A percentile compares a stretch with the other conserved stretches of the same genome.
Conservation (phyloP, 2,888 invertebrate species). For the Noctua fimbriata region DNA sequence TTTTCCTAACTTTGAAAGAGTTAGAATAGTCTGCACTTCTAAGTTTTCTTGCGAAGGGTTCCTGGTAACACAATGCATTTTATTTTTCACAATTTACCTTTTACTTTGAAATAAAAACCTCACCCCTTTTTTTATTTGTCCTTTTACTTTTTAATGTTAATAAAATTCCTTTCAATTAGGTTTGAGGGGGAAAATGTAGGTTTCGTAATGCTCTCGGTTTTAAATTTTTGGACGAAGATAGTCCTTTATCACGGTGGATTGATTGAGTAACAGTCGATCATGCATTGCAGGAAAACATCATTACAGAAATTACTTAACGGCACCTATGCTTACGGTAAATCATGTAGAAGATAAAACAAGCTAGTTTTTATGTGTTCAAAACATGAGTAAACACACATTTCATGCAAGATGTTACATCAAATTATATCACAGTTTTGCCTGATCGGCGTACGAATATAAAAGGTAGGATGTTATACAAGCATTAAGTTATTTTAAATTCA, state of each 20-base stretch:
- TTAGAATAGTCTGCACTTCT: conserved; percentile 30
- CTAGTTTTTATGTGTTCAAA: too few species aligned
- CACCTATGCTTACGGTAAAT: too few species aligned
- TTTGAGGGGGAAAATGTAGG: not conserved
- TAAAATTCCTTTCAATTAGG: conserved; percentile 4
- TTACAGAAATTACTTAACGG: not conserved
- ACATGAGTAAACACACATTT: too few species aligned
- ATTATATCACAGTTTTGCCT: too few species aligned
- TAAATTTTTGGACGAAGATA: not conserved
- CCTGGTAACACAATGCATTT: conserved; percentile 11
- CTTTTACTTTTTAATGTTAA: conserved; percentile 9
- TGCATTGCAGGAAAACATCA: not conserved
- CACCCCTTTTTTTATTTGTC: not conserved
- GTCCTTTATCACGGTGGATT: not conserved
- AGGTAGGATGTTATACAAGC: too few species aligned
- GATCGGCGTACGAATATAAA: too few species aligned
- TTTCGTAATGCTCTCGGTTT: conserved; percentile 2
- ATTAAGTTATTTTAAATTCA: too few species aligned
- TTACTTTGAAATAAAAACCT: conserved; percentile 4
- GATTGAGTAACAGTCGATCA: not conserved
- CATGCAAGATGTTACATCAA: too few species aligned
- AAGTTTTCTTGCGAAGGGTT: conserved; percentile 31
- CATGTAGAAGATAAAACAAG: too few species aligned
- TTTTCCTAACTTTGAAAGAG: conserved; percentile 26
- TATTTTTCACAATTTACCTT: conserved; percentile 1